phyloP scores from a whole-genome alignment of 2,888 invertebrate genomes.

The Zaprionus lineosus region DNA sequence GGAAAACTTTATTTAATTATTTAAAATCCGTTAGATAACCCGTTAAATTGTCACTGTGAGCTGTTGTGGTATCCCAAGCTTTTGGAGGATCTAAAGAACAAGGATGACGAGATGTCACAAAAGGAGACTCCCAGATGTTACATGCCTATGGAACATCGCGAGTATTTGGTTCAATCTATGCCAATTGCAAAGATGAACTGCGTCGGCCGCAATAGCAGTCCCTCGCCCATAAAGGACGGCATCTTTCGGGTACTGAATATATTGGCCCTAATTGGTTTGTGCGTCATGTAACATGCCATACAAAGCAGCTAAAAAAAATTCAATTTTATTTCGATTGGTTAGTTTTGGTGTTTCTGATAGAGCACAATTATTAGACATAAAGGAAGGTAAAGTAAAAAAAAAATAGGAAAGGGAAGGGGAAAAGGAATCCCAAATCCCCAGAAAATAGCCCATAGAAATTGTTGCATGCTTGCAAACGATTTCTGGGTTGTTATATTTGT shows the following conservation, averaged over 20 bases:
- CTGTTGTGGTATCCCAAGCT: slow-evolving; percentile 94
- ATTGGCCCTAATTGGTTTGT: slow-evolving; percentile 71
- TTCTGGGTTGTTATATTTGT: slow-evolving; percentile 71
- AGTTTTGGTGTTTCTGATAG: no score
- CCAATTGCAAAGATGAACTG: slow-evolving; percentile 93
- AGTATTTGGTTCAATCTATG: slow-evolving; percentile 91
- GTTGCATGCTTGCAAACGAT: slow-evolving; percentile 62
- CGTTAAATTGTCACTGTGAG: slow-evolving; percentile 93
- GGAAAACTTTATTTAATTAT: no score
- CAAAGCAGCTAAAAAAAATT: slow-evolving; percentile 38
- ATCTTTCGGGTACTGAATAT: slow-evolving; percentile 80
- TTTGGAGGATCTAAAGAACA: slow-evolving; percentile 89
- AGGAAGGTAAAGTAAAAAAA: slow-evolving; percentile 11
- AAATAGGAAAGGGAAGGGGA: not conserved
- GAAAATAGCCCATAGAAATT: slow-evolving; percentile 25
- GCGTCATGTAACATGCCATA: slow-evolving; percentile 60
- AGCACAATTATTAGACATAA: no score
- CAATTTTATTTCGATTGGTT: no score
- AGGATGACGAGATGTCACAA: slow-evolving; percentile 94
- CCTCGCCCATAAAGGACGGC: slow-evolving; percentile 79
- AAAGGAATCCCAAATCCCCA: slow-evolving; percentile 5
- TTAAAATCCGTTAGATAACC: slow-evolving; percentile 89
- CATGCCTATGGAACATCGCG: slow-evolving; percentile 91
- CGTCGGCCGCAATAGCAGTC: slow-evolving; percentile 85
- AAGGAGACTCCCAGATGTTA: slow-evolving; percentile 93